phyloP scores from a whole-genome alignment of 2,888 invertebrate genomes.

The Rambutsinella grinnellia region DNA sequence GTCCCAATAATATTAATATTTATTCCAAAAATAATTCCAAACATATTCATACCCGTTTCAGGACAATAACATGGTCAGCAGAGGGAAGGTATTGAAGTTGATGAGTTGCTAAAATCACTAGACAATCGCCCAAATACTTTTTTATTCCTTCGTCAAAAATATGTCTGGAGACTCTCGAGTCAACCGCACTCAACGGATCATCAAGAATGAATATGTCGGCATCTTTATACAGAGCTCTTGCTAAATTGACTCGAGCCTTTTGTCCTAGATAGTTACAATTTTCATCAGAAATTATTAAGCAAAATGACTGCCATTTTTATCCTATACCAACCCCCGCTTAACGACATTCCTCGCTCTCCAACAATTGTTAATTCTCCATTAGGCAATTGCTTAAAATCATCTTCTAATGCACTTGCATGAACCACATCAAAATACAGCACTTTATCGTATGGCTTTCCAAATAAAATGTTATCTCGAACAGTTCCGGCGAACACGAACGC shows the following conservation, averaged over 20 bases:
- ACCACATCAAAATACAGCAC: slow-evolving; percentile 69
- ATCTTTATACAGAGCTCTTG: slow-evolving; percentile 72
- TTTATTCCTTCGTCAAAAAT: slow-evolving; percentile 70
- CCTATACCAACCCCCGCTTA: slow-evolving; percentile 31
- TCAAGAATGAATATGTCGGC: slow-evolving; percentile 72
- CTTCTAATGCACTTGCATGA: slow-evolving; percentile 69
- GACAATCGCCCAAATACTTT: slow-evolving; percentile 68
- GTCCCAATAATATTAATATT: too few species aligned
- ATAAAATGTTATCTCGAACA: slow-evolving; percentile 92
- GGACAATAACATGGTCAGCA: slow-evolving; percentile 77
- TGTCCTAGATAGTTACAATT: slow-evolving; percentile 76
- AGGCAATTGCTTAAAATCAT: slow-evolving; percentile 57
- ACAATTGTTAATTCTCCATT: slow-evolving; percentile 57
- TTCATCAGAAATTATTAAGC: slow-evolving; percentile 69
- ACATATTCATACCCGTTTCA: slow-evolving; percentile 76
- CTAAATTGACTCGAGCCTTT: slow-evolving; percentile 84
- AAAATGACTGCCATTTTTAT: too few species aligned
- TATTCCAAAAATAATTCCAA: too few species aligned
- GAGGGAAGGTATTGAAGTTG: slow-evolving; percentile 84
- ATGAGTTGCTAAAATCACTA: slow-evolving; percentile 77
- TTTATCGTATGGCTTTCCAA: slow-evolving; percentile 78
- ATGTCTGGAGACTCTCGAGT: slow-evolving; percentile 70
- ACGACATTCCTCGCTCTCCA: slow-evolving; percentile 56
- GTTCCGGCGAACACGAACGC: slow-evolving; percentile 84
- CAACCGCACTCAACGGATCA: slow-evolving; percentile 72